A percentile compares a stretch with the other conserved stretches of the same genome.
Conservation (phyloP, 2,888 invertebrate genomes). For the Formica aserva region DNA sequence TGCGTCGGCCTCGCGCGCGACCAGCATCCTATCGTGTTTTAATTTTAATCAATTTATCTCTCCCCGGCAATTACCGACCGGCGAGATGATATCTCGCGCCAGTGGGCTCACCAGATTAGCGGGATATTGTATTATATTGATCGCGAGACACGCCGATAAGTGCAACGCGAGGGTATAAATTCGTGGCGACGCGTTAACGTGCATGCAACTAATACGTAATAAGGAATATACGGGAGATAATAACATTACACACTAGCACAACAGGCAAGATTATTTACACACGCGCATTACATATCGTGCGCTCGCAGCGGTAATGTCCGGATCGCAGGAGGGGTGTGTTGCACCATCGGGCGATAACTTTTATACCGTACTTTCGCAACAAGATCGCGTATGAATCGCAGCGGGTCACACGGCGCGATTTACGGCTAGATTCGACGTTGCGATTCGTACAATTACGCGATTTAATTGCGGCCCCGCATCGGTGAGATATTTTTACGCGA, state of each 20-base stretch:
- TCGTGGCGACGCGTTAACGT: conserved; percentile 19
- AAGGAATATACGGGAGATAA: neutral
- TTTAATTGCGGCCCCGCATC: conserved; percentile 27
- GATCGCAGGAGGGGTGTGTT: neutral
- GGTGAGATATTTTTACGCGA: conserved; percentile 40
- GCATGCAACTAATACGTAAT: neutral
- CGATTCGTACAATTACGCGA: conserved; percentile 35
- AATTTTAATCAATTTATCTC: conserved; percentile 50
- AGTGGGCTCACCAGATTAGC: conserved; percentile 34
- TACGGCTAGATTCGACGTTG: conserved; percentile 30
- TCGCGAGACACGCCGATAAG: conserved; percentile 45
- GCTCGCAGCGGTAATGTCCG: conserved; percentile 26
- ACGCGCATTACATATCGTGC: neutral
- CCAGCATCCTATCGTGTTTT: conserved; percentile 14
- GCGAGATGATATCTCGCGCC: conserved; percentile 39
- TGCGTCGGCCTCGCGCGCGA: neutral
- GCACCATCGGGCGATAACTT: neutral
- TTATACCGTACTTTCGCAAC: neutral
- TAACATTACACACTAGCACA: neutral
- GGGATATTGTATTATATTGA: conserved; percentile 38
- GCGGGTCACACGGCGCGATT: neutral
- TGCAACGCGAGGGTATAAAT: conserved; percentile 26
- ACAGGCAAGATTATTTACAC: conserved; percentile 21
- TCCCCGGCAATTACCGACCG: conserved; percentile 22
- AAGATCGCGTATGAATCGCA: conserved; percentile 24